A percentile compares a stretch with the other conserved stretches of the same genome.
Evolutionary conservation across 2,113 vertebrate genomes (phyloP).

Genomic region (Oryzias curvinotus): DNA sequence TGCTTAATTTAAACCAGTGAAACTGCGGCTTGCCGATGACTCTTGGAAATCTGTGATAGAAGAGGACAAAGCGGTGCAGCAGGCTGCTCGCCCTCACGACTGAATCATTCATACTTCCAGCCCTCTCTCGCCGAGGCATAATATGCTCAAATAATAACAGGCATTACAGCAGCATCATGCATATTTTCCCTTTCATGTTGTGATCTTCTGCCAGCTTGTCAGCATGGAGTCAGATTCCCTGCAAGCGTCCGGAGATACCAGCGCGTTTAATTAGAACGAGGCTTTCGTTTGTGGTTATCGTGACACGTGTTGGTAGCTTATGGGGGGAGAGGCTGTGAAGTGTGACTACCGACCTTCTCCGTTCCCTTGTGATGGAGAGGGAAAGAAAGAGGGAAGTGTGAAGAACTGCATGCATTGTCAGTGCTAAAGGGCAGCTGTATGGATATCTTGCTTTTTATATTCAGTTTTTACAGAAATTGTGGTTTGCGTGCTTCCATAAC

Average conservation of each 20-base stretch:
- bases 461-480: too few relatives aligned
- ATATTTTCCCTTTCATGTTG: slow-evolving; percentile 8
- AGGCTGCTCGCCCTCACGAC: slow-evolving; percentile 4
- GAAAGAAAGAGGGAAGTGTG: not conserved
- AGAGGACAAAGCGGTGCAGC: slow-evolving; percentile 34
- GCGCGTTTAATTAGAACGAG: slow-evolving; percentile 57
- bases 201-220: slow-evolving; percentile 8
- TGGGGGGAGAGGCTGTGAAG: slow-evolving; percentile 36
- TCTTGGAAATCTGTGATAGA: slow-evolving; percentile 29
- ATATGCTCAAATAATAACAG: slow-evolving; percentile 34
- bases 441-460: slow-evolving; percentile 7
- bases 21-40: slow-evolving; percentile 17
- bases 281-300: slow-evolving; percentile 57
- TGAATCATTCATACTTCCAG: slow-evolving; percentile 16
- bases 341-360: slow-evolving; percentile 61
- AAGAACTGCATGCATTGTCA: slow-evolving; percentile 6
- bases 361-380: slow-evolving; percentile 25
- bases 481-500: too few relatives aligned
- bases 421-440: slow-evolving; percentile 15
- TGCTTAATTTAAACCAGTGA: slow-evolving; percentile 20
- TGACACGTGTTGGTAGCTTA: slow-evolving; percentile 50
- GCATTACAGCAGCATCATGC: slow-evolving; percentile 32
- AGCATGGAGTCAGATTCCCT: slow-evolving; percentile 23
- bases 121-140: slow-evolving; percentile 18
- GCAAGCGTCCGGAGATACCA: slow-evolving; percentile 25